Conservation (phyloP, 1,140 invertebrate species). For the Zaprionus lachaisei region DNA sequence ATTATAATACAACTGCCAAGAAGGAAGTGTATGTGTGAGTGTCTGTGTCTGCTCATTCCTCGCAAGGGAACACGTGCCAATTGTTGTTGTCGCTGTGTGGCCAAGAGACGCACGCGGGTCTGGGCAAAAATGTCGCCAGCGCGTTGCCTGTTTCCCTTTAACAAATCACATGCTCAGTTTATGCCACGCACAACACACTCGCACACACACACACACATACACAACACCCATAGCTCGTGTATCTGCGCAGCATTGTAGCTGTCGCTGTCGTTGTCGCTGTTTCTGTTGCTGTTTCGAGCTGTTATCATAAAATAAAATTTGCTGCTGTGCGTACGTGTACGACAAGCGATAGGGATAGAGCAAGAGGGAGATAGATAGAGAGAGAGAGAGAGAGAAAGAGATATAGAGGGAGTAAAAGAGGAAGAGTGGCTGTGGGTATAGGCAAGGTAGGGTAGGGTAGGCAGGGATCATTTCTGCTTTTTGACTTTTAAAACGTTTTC, state of each 20-base stretch:
- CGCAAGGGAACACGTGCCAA: slow-evolving; percentile 43
- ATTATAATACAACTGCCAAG: slow-evolving; percentile 50
- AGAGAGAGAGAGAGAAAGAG: neutral
- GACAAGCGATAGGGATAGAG: neutral
- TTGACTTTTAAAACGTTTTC: slow-evolving; percentile 46
- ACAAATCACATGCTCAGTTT: slow-evolving; percentile 62
- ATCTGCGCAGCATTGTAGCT: slow-evolving; percentile 27
- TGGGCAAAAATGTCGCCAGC: slow-evolving; percentile 19
- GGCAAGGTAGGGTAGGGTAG: neutral
- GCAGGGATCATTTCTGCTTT: slow-evolving; percentile 35
- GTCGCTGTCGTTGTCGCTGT: slow-evolving; percentile 4
- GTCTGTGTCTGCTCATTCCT: neutral
- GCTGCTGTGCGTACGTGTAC: slow-evolving; percentile 49
- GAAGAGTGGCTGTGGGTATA: neutral
- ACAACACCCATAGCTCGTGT: slow-evolving; percentile 3
- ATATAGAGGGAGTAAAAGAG: neutral
- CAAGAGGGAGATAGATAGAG: too few species aligned
- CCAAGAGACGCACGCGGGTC: neutral
- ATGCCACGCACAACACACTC: slow-evolving; percentile 49
- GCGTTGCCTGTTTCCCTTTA: slow-evolving; percentile 48
- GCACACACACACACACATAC: slow-evolving; percentile 36
- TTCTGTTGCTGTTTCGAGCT: slow-evolving; percentile 27
- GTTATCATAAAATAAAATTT: slow-evolving; percentile 64
- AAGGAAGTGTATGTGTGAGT: slow-evolving; percentile 17
- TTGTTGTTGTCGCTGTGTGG: slow-evolving; percentile 30